phyloP scores from a whole-genome alignment of 1,140 invertebrate species.

The Elymnias hypermnestra region DNA sequence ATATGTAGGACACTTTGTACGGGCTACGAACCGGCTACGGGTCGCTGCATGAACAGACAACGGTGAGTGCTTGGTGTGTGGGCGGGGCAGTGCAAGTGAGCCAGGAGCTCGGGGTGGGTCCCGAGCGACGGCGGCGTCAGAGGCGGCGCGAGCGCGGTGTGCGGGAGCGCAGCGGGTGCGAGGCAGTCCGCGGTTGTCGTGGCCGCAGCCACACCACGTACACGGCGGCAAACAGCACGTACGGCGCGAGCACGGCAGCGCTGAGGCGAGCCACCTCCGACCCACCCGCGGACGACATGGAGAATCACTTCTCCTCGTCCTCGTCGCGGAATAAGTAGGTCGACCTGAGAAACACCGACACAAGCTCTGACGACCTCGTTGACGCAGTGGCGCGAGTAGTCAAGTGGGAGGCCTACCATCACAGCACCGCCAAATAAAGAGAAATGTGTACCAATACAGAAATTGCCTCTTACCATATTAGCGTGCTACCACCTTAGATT shows the following conservation, averaged over 20 bases:
- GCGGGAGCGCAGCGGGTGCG: constrained; percentile 17
- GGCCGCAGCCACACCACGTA: constrained; percentile 25
- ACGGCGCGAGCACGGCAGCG: constrained; percentile 49
- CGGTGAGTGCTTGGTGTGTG: neutral
- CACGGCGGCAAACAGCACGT: constrained; percentile 38
- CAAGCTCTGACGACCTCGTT: no score
- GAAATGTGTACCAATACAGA: no score
- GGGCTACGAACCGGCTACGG: no score
- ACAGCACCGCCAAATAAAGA: no score
- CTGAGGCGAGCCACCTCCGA: constrained; percentile 30
- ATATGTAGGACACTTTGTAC: no score
- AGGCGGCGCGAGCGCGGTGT: constrained; percentile 6
- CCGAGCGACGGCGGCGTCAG: neutral
- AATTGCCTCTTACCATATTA: no score
- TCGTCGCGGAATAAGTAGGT: constrained; percentile 92
- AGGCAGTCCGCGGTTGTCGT: constrained; percentile 12
- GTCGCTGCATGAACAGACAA: no score
- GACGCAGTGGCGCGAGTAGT: no score
- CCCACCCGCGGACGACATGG: constrained; percentile 29
- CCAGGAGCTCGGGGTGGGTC: no score
- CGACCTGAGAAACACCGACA: constrained; percentile 72
- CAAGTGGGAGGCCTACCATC: no score
- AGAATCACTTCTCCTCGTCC: constrained; percentile 79
- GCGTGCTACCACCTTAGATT: no score
- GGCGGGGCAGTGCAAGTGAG: neutral